Evolutionary conservation across 2,113 vertebrate genomes (phyloP).

Genomic region (Lipotes vexillifer): DNA sequence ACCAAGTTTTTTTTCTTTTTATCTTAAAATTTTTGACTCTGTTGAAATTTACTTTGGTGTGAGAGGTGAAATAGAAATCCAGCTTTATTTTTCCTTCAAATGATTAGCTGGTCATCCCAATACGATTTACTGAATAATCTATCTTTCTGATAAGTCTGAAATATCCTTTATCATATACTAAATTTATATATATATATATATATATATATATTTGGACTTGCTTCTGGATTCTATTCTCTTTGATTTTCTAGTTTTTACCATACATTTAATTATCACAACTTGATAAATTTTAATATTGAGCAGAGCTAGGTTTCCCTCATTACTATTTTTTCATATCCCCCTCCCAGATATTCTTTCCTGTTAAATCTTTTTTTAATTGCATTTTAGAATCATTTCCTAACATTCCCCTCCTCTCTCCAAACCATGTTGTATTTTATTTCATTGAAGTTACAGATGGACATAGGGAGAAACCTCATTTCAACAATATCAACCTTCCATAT

Average conservation of each 20-base stretch:
- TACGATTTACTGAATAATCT: background rate
- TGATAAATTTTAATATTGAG: background rate
- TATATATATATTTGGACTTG: background rate
- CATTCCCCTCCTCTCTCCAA: background rate
- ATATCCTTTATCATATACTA: background rate
- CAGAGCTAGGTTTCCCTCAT: background rate
- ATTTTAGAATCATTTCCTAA: slow-evolving; percentile 11
- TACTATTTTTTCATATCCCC: background rate
- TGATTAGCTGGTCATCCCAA: background rate
- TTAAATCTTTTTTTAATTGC: background rate
- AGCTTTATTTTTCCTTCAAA: background rate
- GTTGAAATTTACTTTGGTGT: background rate
- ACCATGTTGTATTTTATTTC: background rate
- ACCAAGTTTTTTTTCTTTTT: background rate
- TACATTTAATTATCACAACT: background rate
- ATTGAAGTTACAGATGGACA: background rate
- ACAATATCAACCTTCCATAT: background rate
- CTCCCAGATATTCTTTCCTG: background rate
- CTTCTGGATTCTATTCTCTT: background rate
- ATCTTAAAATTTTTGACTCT: background rate
- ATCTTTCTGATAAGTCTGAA: background rate
- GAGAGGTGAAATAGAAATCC: background rate
- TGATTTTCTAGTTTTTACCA: background rate
- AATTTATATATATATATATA: background rate
- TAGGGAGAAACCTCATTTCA: background rate